phyloP scores from a whole-genome alignment of 2,797 vertebrate genomes.

The Poeciliopsis turneri region DNA sequence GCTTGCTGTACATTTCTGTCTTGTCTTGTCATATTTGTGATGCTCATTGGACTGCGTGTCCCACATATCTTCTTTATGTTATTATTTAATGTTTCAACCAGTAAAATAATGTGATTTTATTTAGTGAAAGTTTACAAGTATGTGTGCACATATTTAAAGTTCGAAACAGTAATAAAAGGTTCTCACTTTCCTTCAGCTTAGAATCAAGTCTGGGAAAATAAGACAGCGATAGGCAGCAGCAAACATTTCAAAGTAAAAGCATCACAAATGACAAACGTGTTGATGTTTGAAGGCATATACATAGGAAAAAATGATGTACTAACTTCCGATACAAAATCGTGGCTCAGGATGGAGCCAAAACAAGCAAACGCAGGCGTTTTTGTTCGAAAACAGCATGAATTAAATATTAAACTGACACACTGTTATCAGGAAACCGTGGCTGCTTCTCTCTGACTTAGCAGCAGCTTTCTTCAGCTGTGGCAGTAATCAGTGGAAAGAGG shows the following conservation, averaged over 20 bases:
- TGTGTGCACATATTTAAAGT: background rate
- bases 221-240: constrained; percentile 2
- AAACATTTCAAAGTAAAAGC: constrained; percentile 56
- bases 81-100: background rate
- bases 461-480: background rate
- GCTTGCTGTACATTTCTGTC: constrained; percentile 5
- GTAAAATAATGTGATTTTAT: background rate
- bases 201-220: background rate
- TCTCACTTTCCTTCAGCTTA: background rate
- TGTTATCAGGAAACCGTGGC: constrained; percentile 29
- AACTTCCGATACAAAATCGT: background rate
- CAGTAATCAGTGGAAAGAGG: constrained; percentile 28
- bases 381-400: background rate
- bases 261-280: background rate
- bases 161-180: background rate
- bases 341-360: background rate
- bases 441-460: constrained; percentile 23
- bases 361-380: background rate
- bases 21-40: constrained; percentile 12
- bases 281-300: fast-evolving
- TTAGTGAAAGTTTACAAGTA: background rate
- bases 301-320: background rate
- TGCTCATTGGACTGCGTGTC: constrained; percentile 15
- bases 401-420: background rate
- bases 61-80: background rate